Percentiles rank a stretch among this genome's conserved stretches.
These are phyloP conservation scores for Ariopsis seemanni DNA, from an alignment of 2,113 vertebrate species.

Conservation along the genomic window DNA sequence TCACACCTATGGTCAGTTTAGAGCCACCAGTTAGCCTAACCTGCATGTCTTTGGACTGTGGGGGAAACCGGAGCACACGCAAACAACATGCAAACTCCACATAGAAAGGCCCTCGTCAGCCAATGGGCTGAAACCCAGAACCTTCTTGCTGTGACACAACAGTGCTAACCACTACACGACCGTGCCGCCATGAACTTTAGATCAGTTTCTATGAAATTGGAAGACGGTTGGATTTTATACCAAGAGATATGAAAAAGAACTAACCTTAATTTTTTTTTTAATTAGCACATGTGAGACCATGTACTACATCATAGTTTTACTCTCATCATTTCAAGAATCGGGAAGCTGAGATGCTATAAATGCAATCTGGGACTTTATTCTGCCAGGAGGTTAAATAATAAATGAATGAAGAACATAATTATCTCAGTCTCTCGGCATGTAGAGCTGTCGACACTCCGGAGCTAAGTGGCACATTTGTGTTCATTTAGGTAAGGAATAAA, in stretches of 20 bases:
- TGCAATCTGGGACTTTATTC: not conserved
- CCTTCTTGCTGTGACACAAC: too few relatives aligned
- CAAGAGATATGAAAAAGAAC: not conserved
- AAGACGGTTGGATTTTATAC: not conserved
- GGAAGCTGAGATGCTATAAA: not conserved
- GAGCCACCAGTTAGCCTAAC: too few relatives aligned
- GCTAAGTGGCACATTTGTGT: not conserved
- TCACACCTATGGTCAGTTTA: too few relatives aligned
- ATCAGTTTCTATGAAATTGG: not conserved
- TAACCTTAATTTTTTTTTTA: not conserved
- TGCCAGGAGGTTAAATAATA: constrained; percentile 12
- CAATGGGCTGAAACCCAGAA: too few relatives aligned
- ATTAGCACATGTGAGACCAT: not conserved
- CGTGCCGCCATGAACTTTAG: not conserved
- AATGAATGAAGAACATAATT: constrained; percentile 20
- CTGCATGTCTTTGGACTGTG: too few relatives aligned
- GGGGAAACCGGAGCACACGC: too few relatives aligned
- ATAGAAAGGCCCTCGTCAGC: too few relatives aligned
- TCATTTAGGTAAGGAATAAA: not conserved
- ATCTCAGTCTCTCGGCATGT: constrained; percentile 20
- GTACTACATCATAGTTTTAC: not conserved
- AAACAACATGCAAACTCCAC: too few relatives aligned
- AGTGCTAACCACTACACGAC: too few relatives aligned
- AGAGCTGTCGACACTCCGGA: not conserved
- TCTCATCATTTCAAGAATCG: not conserved